Evolutionary conservation across 1,140 invertebrate species (phyloP), one percentile per base, ranked within the genome.

Genomic region (Dendroctonus ponderosae): DNA sequence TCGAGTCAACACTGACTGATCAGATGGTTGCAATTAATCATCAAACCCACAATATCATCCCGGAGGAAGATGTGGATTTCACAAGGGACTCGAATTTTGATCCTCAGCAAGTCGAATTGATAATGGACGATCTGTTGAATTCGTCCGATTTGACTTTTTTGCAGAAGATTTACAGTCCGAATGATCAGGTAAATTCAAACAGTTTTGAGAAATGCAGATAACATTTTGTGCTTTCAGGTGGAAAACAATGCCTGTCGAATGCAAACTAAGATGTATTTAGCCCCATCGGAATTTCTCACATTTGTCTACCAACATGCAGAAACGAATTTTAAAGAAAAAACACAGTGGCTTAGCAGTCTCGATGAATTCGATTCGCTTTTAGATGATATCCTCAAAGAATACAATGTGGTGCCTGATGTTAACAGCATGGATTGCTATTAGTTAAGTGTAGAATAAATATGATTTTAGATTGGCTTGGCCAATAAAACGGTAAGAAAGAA

Each of bases 371-470:
- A 82, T 8, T 87, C 85, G 3, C 77, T 88, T 3, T 72, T 90
- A 12, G 85, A 89, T 70, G 88, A 90, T 74, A 88, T 90, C 70
- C 72, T 88, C 14, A 79, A 80, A 43, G 77, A 82, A n/a, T 80
- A 85, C 70, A 74, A 82, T 48, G 74, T 76, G n/a, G 71, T 73
- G 38, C 75, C 82, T 64, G 76, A 77, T 56, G 72, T 84, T 7
- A 85, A 86, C 72, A 76, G 77, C 44, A 85, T 87, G 79, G 87
- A 88, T 77, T 89, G 87, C 75, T 89, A 88, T 75, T 89, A 73
- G 43, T 12, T 46, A 26, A 26, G 26, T 26, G 1, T 26, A 26
- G 26, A 26, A 26, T 26, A 26, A 26, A 26, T 26, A 26, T 26
- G 3, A 26, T 26, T 26, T 26, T 1, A 26, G 26, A 26, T 26